Conservation (phyloP, 2,113 vertebrate genomes). For the Aegithalos caudatus region DNA sequence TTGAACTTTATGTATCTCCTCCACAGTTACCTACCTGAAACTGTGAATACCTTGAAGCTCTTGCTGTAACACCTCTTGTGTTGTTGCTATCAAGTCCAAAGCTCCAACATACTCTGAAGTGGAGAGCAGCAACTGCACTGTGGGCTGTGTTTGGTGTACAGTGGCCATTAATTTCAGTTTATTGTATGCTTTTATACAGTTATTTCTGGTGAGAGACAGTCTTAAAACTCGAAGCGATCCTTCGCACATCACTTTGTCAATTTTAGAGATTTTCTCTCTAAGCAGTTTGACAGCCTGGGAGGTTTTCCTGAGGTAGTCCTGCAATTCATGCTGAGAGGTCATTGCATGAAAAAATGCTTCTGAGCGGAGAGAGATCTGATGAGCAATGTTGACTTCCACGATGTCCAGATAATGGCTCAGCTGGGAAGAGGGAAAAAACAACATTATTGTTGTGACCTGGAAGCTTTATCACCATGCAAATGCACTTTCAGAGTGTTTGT, state of each 20-base stretch:
- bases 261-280: conserved; percentile 86
- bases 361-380: conserved; percentile 97
- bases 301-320: conserved; percentile 95
- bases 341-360: conserved; percentile 99
- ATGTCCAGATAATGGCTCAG: conserved; percentile 98
- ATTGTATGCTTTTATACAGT: conserved; percentile 88
- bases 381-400: conserved; percentile 98
- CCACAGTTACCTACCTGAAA: conserved; percentile 82
- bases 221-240: conserved; percentile 87
- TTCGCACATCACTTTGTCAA: conserved; percentile 91
- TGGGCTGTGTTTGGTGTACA: conserved; percentile 98
- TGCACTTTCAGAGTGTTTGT: not conserved
- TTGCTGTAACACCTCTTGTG: conserved; percentile 96
- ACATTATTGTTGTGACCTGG: not conserved
- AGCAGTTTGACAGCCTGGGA: conserved; percentile 88
- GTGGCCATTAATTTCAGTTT: conserved; percentile 98
- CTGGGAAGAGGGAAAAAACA: conserved; percentile 68
- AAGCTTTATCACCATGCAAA: not conserved
- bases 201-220: conserved; percentile 85
- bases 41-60: conserved; percentile 97
- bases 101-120: conserved; percentile 96
- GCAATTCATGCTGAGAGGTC: conserved; percentile 97
- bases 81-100: conserved; percentile 96
- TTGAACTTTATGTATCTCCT: not conserved
- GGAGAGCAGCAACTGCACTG: conserved; percentile 93